phyloP scores from a whole-genome alignment of 2,888 invertebrate species.

The Athalia circularis region DNA sequence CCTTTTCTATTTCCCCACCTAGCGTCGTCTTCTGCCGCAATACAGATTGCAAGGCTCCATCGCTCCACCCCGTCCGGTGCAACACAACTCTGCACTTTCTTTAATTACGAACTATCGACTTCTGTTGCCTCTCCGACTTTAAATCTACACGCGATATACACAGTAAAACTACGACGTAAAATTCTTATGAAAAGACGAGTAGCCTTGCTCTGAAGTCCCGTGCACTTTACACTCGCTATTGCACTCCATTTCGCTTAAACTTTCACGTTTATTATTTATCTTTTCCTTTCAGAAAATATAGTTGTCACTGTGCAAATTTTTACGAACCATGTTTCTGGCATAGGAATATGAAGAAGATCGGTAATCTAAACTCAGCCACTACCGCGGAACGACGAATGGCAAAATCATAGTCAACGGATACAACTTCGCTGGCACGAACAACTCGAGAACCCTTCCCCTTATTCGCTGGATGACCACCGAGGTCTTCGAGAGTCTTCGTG shows the following conservation, averaged over 20 bases:
- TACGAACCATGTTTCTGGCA: background rate
- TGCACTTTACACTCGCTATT: too few relatives aligned
- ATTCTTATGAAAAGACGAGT: constrained; percentile 33
- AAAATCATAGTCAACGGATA: constrained; percentile 14
- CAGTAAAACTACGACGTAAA: constrained; percentile 41
- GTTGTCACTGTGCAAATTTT: too few relatives aligned
- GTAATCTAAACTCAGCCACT: background rate
- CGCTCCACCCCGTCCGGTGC: constrained; percentile 47
- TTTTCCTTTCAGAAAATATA: too few relatives aligned
- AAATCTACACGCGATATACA: constrained; percentile 26
- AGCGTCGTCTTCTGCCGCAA: constrained; percentile 6
- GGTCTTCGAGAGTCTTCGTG: constrained; percentile 52
- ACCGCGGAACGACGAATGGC: background rate
- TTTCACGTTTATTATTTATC: too few relatives aligned
- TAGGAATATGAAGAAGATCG: constrained; percentile 4
- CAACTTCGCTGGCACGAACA: constrained; percentile 8
- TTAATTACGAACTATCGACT: constrained; percentile 61
- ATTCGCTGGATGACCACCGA: constrained; percentile 29
- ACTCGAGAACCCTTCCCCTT: constrained; percentile 2
- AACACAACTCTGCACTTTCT: constrained; percentile 63
- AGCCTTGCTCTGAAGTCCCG: background rate
- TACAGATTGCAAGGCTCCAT: constrained; percentile 11
- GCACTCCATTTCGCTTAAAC: too few relatives aligned
- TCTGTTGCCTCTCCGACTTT: constrained; percentile 45
- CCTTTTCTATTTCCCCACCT: background rate